Conservation (phyloP, 2,113 vertebrate genomes). For the Lophochroa leadbeateri region DNA sequence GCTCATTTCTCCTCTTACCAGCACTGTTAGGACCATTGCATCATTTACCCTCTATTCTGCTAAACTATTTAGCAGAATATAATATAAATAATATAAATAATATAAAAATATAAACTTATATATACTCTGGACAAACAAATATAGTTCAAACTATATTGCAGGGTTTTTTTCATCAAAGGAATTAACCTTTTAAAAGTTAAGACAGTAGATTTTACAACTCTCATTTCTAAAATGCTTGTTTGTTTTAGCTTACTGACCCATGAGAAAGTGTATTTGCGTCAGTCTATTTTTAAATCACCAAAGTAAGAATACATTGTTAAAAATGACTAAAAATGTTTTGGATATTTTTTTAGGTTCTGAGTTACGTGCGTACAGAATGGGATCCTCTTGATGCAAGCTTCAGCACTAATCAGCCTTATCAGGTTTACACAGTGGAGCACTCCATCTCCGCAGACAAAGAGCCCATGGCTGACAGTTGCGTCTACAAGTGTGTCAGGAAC, state of each 20-base stretch:
- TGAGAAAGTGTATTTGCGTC: neutral
- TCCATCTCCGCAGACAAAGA: constrained; percentile 64
- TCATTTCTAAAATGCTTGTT: rapidly evolving
- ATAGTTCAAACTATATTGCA: neutral
- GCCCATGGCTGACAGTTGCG: constrained; percentile 78
- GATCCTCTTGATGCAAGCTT: constrained; percentile 85
- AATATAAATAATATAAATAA: too few relatives aligned
- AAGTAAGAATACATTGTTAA: neutral
- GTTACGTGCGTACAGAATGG: constrained; percentile 82
- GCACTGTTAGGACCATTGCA: too few relatives aligned
- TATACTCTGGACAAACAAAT: neutral
- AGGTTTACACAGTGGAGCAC: constrained; percentile 85
- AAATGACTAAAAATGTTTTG: neutral
- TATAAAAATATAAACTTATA: too few relatives aligned
- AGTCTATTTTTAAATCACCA: neutral
- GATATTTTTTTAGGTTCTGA: constrained; percentile 78
- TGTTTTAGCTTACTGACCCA: neutral
- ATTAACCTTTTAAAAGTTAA: neutral
- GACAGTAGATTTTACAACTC: neutral
- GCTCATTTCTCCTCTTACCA: too few relatives aligned
- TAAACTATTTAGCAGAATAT: too few relatives aligned
- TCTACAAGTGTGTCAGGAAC: constrained; percentile 81
- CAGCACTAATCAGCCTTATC: constrained; percentile 82
- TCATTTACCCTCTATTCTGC: too few relatives aligned
- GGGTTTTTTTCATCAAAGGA: neutral